Evolutionary conservation across 2,797 vertebrate genomes (phyloP).

Genomic region (Lacerta bilineata): DNA sequence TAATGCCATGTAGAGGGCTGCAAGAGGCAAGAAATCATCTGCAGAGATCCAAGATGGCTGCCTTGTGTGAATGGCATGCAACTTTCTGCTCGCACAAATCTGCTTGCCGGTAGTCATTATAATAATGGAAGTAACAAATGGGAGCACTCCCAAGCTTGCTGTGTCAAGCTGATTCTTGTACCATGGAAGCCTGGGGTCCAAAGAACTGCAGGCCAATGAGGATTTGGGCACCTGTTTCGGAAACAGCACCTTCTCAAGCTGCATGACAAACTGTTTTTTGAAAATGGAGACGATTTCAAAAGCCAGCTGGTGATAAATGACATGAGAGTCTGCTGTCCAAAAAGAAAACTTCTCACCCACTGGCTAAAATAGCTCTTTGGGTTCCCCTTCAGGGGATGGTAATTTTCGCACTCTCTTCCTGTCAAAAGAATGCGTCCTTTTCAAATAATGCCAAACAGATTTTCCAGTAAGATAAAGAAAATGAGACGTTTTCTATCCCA

Average conservation of each 20-base stretch:
- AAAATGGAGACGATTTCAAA: conserved; percentile 41
- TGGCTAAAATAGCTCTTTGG: conserved; percentile 13
- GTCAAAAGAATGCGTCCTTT: conserved; percentile 56
- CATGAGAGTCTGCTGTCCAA: not conserved
- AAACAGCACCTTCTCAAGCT: not conserved
- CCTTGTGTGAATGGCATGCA: not conserved
- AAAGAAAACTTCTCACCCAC: not conserved
- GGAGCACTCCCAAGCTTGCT: not conserved
- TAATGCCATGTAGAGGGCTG: too few relatives aligned
- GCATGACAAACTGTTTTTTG: conserved; percentile 65
- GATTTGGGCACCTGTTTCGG: not conserved
- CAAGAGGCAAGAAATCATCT: too few relatives aligned
- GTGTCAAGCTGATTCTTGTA: not conserved
- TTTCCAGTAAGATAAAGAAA: conserved; percentile 40
- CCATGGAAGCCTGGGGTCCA: not conserved
- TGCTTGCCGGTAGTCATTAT: not conserved
- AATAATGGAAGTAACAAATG: not conserved
- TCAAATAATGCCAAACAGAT: conserved; percentile 38
- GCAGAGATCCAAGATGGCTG: not conserved
- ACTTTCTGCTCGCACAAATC: not conserved
- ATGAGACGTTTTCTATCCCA: conserved; percentile 34
- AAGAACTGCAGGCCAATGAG: not conserved
- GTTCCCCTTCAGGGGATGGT: not conserved
- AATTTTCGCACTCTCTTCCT: not conserved
- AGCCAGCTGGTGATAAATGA: not conserved